Conservation (phyloP, 2,888 invertebrate genomes). For the Cryptosula pallasiana region DNA sequence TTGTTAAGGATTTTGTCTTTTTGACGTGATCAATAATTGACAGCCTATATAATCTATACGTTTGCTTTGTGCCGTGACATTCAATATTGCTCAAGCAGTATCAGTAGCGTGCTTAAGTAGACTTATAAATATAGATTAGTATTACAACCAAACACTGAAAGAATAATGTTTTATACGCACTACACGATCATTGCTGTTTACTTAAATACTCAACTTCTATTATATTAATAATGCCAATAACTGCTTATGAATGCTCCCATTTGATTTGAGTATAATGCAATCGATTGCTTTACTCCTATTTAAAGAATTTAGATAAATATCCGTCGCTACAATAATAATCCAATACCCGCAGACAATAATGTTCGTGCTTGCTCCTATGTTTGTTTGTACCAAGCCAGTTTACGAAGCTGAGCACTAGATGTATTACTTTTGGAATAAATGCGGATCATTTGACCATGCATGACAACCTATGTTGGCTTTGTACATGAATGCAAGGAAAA, state of each 20-base stretch:
- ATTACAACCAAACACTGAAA: neutral
- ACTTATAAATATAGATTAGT: neutral
- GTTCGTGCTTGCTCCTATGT: too few species aligned
- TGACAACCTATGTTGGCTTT: too few species aligned
- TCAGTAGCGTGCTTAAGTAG: neutral
- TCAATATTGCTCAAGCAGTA: neutral
- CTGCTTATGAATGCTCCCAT: neutral
- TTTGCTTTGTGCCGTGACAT: neutral
- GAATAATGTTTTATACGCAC: neutral
- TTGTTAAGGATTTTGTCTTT: neutral
- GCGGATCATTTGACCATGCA: too few species aligned
- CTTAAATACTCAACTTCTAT: neutral
- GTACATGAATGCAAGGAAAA: too few species aligned
- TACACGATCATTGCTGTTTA: neutral
- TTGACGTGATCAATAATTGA: neutral
- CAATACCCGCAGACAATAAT: too few species aligned
- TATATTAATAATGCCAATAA: neutral
- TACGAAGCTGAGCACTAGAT: too few species aligned
- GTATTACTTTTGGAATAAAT: too few species aligned
- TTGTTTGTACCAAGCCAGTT: too few species aligned
- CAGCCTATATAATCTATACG: neutral
- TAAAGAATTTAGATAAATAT: neutral
- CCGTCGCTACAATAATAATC: neutral
- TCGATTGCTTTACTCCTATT: neutral
- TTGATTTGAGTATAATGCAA: neutral